Conservation (phyloP, 64 coral and sea anemone species). For the Montipora foliosa region DNA sequence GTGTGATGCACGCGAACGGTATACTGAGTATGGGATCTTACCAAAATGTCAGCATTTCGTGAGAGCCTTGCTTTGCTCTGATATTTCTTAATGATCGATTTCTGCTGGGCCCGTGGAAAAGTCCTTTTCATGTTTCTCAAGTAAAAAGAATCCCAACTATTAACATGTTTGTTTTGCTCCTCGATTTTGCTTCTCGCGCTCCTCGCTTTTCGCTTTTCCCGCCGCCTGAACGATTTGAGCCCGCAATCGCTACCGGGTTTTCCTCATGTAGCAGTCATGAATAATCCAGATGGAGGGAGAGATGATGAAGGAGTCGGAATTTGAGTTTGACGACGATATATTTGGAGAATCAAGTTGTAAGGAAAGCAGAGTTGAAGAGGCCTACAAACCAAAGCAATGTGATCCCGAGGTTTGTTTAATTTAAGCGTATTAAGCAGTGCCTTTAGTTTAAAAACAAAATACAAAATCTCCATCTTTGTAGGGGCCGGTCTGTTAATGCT, state of each 20-base stretch:
- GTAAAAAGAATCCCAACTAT: too few species aligned
- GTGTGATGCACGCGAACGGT: too few species aligned
- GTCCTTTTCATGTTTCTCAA: conserved; percentile 65
- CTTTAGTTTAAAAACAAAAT: too few species aligned
- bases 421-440: too few species aligned
- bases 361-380: conserved; percentile 14
- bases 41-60: conserved; percentile 83
- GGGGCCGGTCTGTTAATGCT: too few species aligned
- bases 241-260: not conserved
- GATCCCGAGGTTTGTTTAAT: conserved; percentile 56
- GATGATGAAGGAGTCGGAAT: conserved; percentile 63
- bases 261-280: not conserved
- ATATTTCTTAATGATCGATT: conserved; percentile 91
- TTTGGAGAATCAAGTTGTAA: conserved; percentile 47
- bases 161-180: too few species aligned
- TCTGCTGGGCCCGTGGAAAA: conserved; percentile 84
- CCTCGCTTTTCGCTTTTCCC: not conserved
- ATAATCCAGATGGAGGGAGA: not conserved
- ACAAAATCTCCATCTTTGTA: too few species aligned
- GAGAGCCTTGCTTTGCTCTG: conserved; percentile 77
- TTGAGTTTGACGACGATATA: conserved; percentile 82
- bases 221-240: not conserved
- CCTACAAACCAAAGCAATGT: conserved; percentile 77
- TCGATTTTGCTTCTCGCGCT: not conserved
- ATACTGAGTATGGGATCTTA: conserved; percentile 13